Evolutionary conservation across 2,888 invertebrate species (phyloP).

Genomic region (Ernsta delagoae): DNA sequence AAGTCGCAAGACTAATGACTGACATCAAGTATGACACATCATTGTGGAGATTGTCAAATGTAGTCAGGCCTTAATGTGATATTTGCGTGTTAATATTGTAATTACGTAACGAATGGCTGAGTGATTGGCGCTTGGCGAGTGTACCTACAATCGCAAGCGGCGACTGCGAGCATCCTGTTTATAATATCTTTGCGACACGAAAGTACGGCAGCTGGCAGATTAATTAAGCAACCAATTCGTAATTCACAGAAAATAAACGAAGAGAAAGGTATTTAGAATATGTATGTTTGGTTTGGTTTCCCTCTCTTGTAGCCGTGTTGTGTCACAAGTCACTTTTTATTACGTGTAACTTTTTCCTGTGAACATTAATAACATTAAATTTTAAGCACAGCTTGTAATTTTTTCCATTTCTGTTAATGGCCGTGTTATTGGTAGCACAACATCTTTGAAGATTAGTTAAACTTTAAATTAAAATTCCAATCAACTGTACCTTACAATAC

Average conservation of each 20-base stretch:
- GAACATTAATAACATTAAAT: not conserved
- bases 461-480: no score
- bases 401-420: not conserved
- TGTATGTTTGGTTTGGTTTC: not conserved
- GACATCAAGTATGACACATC: no score
- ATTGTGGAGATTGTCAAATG: not conserved
- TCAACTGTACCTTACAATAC: no score
- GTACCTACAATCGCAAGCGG: not conserved
- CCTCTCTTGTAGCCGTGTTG: not conserved
- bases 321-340: not conserved
- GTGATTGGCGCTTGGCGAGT: not conserved
- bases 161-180: not conserved
- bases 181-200: not conserved
- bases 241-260: constrained; percentile 1
- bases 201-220: not conserved
- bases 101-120: not conserved
- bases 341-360: not conserved
- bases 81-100: constrained; percentile 10
- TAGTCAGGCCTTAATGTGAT: constrained; percentile 2
- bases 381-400: not conserved
- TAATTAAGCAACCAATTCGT: constrained; percentile 1
- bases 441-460: no score
- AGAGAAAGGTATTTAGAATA: not conserved
- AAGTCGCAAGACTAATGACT: no score
- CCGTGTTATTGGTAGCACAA: no score